phyloP scores from a whole-genome alignment of 2,113 vertebrate genomes.

The Coracopsis vasa region DNA sequence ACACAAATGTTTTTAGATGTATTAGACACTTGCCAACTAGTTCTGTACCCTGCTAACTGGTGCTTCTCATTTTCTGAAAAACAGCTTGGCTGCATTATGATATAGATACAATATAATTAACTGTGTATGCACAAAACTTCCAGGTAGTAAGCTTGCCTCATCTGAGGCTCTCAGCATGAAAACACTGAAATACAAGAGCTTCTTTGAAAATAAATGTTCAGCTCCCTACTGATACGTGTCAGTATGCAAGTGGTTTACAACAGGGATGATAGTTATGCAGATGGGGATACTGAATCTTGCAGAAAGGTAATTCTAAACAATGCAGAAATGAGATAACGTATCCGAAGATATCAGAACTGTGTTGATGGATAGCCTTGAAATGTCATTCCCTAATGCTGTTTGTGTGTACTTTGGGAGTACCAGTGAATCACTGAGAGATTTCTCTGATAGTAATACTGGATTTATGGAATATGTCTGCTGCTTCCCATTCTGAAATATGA shows the following conservation, averaged over 20 bases:
- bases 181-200: not conserved
- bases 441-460: not conserved
- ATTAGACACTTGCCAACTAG: not conserved
- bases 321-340: not conserved
- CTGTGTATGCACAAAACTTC: not conserved
- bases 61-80: not conserved
- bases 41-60: not conserved
- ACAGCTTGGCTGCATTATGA: not conserved
- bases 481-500: not conserved
- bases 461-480: not conserved
- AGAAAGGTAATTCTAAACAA: not conserved
- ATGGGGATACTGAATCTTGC: not conserved
- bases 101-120: not conserved
- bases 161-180: not conserved
- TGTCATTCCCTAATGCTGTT: not conserved
- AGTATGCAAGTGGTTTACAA: not conserved
- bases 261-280: not conserved
- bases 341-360: not conserved
- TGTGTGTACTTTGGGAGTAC: not conserved
- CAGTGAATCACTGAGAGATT: not conserved
- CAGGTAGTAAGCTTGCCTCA: not conserved
- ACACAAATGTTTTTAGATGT: not conserved
- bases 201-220: not conserved
- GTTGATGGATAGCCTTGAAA: not conserved
- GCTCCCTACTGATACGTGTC: not conserved